Base-by-base conservation (phyloP, 2,113 vertebrate genomes). In the Merops nubicus region DNA sequence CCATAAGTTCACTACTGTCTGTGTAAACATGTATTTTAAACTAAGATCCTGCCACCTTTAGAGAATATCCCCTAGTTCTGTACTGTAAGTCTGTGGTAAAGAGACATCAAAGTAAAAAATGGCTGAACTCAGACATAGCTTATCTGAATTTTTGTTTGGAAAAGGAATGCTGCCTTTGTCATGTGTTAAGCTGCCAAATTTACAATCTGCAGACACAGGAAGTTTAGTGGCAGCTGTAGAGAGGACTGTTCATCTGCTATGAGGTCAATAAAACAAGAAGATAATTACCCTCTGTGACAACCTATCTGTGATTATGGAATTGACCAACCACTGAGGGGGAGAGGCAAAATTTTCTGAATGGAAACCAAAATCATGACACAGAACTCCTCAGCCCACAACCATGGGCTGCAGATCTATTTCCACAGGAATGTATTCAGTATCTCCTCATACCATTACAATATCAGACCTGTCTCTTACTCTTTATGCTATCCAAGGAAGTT, bases 131-230 rank as follows among this genome's bases (percentile, higher is more conserved):
- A 25, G 34, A 22, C 20, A 62, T 21, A 91, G 19, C 7, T 57
- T 83, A 42, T n/a, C 22, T 47, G 48, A 79, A 63, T 63, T 81
- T 45, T 29, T 31, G 10, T 34, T 70, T 78, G 65, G 57, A 92
- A 70, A 62, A 45, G 6, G 29, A 45, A 47, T 12, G 12, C 7
- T 62, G 28, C 12, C 42, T 72, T 85, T 65, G 31, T 20, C 47
- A 45, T 1, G 1, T 59, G 23, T 34, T 54, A 34, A 76, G 34
- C 2, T 73, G 13, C 9, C 0, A 14, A 60, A 31, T 2, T 56
- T 67, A n/a, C 47, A 64, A 75, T 42, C 33, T 73, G 3, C 19
- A 68, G n/a, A 12, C 11, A 13, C 0, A 2, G 26, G 48, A 83
- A 95, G 20, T 6, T 56, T 25, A 62, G 26, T 53, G 42, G 26